Evolutionary conservation across 2,888 invertebrate species (phyloP), one percentile per base, ranked within the genome.

Genomic region (Drosophila falleni): DNA sequence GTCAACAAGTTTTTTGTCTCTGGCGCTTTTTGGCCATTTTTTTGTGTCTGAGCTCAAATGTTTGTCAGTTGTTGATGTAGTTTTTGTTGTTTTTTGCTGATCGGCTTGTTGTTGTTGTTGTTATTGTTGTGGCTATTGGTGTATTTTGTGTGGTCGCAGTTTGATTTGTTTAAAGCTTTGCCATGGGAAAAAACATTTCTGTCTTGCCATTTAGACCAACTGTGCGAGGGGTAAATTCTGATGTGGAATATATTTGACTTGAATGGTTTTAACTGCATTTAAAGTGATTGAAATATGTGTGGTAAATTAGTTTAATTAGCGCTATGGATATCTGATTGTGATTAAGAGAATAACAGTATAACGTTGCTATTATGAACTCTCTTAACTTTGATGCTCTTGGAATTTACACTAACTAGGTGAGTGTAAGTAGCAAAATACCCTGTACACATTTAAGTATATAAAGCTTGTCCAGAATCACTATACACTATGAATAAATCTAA

Each of bases 91-190:
- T 41, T 10, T 39, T 39, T 15, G 39, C 15, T 60, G 56, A 62
- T 63, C 35, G 16, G 16, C 6, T 50, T 49, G 39, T 44, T 55
- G 37, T 60, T 46, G 68, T 65, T 69, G 44, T 41, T 61, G 35
- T 65, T 69, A 41, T 41, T 61, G 35, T 61, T 60, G 19, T 42
- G 72, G 44, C 62, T 75, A 44, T 68, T 67, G 64, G 53, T 63
- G 67, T 41, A 58, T 65, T 77, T 80, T 87, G 83, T 83, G 84
- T 80, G 78, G 84, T 87, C 84, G 84, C 74, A 41, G 70, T 71
- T 87, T 84, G 84, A 87, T 87, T 84, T 84, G 80, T 67, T 87
- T 82, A 84, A 87, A 87, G 82, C 71, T 87, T 82, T 74, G 16
- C 58, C 87, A 86, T 83, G 87, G 80, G 70, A 81, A 82, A 49